These are phyloP conservation scores for Vanessa tameamea DNA, from an alignment of 1,140 invertebrate species.

Conservation along the genomic window DNA sequence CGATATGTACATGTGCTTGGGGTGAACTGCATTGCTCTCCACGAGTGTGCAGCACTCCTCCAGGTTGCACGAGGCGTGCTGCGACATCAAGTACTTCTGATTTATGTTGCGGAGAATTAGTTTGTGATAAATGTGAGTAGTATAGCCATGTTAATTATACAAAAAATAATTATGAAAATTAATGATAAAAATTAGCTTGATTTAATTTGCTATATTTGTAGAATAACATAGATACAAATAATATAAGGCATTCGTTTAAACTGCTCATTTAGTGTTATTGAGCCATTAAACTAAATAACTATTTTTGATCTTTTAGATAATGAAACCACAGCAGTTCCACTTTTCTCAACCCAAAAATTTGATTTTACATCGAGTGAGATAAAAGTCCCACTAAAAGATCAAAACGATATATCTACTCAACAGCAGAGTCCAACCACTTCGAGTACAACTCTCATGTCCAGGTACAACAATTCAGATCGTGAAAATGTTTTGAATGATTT, in stretches of 20 bases:
- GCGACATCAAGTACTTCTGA: constrained; percentile 38
- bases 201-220: background rate
- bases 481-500: background rate
- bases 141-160: too few relatives aligned
- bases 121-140: constrained; percentile 58
- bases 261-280: too few relatives aligned
- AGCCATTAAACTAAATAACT: background rate
- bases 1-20: constrained; percentile 59
- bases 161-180: background rate
- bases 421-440: constrained; percentile 12
- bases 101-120: constrained; percentile 63
- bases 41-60: constrained; percentile 45
- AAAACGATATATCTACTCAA: constrained; percentile 4
- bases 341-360: constrained; percentile 30
- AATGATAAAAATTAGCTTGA: background rate
- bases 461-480: background rate
- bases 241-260: too few relatives aligned
- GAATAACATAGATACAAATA: too few relatives aligned
- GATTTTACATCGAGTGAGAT: constrained; percentile 29
- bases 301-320: constrained; percentile 46
- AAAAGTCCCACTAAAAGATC: constrained; percentile 10
- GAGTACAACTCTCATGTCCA: background rate
- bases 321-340: constrained; percentile 40
- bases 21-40: constrained; percentile 58
- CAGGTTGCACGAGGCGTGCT: constrained; percentile 49